Conservation (phyloP, 2,113 vertebrate genomes). For the Perccottus glenii region DNA sequence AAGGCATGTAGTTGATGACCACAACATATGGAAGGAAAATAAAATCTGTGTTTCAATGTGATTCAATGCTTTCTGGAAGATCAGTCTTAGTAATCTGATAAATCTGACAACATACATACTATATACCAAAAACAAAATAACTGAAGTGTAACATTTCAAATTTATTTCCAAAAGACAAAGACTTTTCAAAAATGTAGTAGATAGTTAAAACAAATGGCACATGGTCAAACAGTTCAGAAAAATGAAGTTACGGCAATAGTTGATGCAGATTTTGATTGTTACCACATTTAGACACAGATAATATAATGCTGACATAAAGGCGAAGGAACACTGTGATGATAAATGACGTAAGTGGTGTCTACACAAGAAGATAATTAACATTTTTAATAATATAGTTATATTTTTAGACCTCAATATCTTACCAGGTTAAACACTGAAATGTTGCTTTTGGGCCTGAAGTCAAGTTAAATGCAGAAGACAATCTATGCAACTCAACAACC, state of each 20-base stretch:
- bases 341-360: constrained; percentile 14
- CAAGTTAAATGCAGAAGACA: background rate
- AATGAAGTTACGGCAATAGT: background rate
- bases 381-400: background rate
- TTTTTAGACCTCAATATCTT: background rate
- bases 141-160: background rate
- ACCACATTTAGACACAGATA: constrained; percentile 6
- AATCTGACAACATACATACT: too few species aligned
- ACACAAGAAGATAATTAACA: constrained; percentile 6
- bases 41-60: too few species aligned
- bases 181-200: constrained; percentile 17
- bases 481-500: background rate
- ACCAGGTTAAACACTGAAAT: background rate
- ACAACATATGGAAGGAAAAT: too few species aligned
- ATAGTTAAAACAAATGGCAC: constrained; percentile 22
- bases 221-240: constrained; percentile 20
- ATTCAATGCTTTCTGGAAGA: too few species aligned
- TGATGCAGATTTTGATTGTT: constrained; percentile 37
- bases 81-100: too few species aligned
- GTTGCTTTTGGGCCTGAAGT: background rate
- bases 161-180: constrained; percentile 66
- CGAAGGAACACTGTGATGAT: constrained; percentile 30
- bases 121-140: background rate
- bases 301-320: constrained; percentile 22
- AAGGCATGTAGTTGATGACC: too few species aligned